Evolutionary conservation across 92 coral and sea anemone genomes (phyloP), one percentile per base, ranked within the genome.

Genomic region (Metridium senile): DNA sequence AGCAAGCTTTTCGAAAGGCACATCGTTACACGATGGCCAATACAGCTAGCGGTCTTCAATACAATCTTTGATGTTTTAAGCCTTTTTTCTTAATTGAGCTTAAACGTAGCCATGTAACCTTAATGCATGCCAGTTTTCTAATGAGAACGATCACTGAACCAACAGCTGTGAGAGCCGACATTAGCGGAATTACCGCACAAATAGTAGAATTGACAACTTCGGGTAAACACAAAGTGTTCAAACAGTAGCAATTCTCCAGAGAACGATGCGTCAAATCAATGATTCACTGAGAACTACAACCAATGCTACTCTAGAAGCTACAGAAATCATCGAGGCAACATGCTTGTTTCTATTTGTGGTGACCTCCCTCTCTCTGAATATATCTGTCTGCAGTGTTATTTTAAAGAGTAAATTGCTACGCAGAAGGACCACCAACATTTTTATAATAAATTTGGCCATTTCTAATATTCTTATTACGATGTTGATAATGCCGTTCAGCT

Each of bases 371-470:
- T 17, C 81, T 6, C 33, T 94, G 54, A 94, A 94, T 71, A 69
- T 77, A 23, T 83, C 93, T 9, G 86, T 89, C 10, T 88, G 85
- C 52, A 73, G 70, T 17, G 96, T 94, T 26, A 84, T 94, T 61
- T 82, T 85, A 65, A 70, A 82, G 31, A 83, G 81, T 74, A 94
- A 92, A 39, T 82, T 88, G 32, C 57, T 92, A 11, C 79, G 89
- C 17, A 74, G 76, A 43, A 74, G 87, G 30, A 85, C 97, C 29
- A 89, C 97, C n/a, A 94, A 87, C 63, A 81, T 94, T 19, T 92
- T 94, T 47, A 93, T 94, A 18, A 70, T 94, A 23, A 94, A 94
- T 62, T 75, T 94, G 70, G 91, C 90, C 11, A 62, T 94, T 62
- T 89, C 97, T 26, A 94, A 93, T 66, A 86, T 86, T 8, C 73